These are phyloP conservation scores for Chelonoidis abingdonii DNA, from an alignment of 2,113 vertebrate species.

Conservation along the genomic window DNA sequence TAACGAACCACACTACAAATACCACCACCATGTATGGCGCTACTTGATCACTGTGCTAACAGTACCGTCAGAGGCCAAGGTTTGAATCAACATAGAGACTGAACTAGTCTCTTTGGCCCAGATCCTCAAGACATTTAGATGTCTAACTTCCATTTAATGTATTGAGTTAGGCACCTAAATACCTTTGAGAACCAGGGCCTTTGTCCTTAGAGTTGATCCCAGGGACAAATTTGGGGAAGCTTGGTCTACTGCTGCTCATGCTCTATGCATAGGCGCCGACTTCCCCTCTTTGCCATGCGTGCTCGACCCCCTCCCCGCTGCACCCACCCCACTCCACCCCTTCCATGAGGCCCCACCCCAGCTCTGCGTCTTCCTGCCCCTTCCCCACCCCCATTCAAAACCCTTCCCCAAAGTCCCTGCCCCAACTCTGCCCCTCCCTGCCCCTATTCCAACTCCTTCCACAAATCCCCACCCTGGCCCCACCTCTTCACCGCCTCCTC, in stretches of 20 bases:
- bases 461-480: too few species aligned
- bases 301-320: too few species aligned
- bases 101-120: not conserved
- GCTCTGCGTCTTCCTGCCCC: too few species aligned
- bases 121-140: not conserved
- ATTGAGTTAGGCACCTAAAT: not conserved
- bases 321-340: too few species aligned
- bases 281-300: too few species aligned
- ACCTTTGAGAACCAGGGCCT: not conserved
- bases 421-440: too few species aligned
- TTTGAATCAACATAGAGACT: not conserved
- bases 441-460: too few species aligned
- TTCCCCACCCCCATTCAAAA: too few species aligned
- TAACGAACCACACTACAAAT: not conserved
- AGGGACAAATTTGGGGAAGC: not conserved
- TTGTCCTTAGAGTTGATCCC: not conserved
- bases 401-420: too few species aligned
- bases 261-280: not conserved
- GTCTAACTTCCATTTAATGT: not conserved
- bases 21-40: not conserved
- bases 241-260: not conserved
- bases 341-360: too few species aligned
- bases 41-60: not conserved
- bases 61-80: not conserved
- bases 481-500: too few species aligned